Evolutionary conservation across 2,113 vertebrate genomes (phyloP).

Genomic region (Pipa parva): DNA sequence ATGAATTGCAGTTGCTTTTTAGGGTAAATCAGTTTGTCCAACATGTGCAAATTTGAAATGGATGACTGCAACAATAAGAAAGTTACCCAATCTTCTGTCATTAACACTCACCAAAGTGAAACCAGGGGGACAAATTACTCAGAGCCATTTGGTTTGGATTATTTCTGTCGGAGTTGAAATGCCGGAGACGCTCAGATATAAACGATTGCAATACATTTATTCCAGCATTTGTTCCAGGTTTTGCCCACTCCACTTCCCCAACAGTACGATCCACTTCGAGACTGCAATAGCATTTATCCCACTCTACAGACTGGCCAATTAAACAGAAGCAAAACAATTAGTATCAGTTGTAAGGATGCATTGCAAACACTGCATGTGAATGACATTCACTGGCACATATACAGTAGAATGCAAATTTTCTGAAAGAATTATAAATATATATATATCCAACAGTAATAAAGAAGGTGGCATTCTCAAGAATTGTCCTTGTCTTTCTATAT

Average conservation of each 20-base stretch:
- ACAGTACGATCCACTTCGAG: slow-evolving; percentile 70
- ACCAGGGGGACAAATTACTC: slow-evolving; percentile 85
- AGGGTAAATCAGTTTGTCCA: too few relatives aligned
- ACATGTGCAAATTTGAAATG: too few relatives aligned
- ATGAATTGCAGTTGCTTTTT: too few relatives aligned
- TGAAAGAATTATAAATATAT: too few relatives aligned
- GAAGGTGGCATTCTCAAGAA: too few relatives aligned
- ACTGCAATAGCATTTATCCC: slow-evolving; percentile 66
- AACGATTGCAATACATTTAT: slow-evolving; percentile 75
- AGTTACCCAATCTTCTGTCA: neutral
- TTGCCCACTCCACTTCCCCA: slow-evolving; percentile 72
- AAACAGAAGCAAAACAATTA: neutral
- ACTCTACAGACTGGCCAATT: slow-evolving; percentile 64
- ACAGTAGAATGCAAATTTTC: too few relatives aligned
- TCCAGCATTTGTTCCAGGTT: slow-evolving; percentile 64
- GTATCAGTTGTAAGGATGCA: neutral
- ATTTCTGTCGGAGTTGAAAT: slow-evolving; percentile 67
- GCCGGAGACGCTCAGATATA: slow-evolving; percentile 63
- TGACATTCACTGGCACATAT: too few relatives aligned
- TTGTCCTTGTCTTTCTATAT: too few relatives aligned
- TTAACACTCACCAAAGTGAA: slow-evolving; percentile 73
- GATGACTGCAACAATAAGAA: too few relatives aligned
- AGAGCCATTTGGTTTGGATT: slow-evolving; percentile 72
- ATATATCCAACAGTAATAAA: too few relatives aligned
- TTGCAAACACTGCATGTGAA: too few relatives aligned